Evolutionary conservation across 2,888 invertebrate species (phyloP).

Genomic region (Choreutis nemorana): DNA sequence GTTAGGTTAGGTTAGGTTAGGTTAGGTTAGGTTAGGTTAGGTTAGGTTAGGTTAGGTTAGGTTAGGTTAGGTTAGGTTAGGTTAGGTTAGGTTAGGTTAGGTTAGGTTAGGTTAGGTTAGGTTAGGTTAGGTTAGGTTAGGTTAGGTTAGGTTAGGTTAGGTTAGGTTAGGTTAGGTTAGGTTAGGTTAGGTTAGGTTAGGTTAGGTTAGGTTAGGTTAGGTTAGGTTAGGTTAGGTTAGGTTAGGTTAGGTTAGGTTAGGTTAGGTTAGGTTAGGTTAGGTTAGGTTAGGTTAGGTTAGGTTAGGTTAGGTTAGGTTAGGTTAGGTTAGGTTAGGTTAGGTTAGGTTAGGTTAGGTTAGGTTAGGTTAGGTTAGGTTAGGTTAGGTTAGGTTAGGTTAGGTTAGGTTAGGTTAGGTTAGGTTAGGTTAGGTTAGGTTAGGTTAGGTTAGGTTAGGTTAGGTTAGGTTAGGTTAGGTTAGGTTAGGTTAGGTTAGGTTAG

Average conservation of each 20-base stretch:
- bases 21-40: conserved; percentile 5
- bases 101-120: conserved; percentile 10
- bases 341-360: conserved; percentile 2
- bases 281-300: conserved; percentile 2
- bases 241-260: conserved; percentile 1
- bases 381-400: conserved; percentile 5
- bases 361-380: conserved; percentile 2
- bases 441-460: conserved; percentile 1
- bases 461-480: neutral
- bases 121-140: too few species aligned
- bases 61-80: conserved; percentile 12
- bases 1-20: conserved; percentile 4
- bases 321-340: neutral
- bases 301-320: conserved; percentile 2
- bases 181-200: conserved; percentile 1
- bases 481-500: conserved; percentile 1
- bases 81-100: conserved; percentile 8
- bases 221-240: conserved; percentile 2
- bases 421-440: too few species aligned
- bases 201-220: conserved; percentile 2
- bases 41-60: conserved; percentile 12
- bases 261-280: conserved; percentile 1
- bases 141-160: neutral
- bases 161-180: conserved; percentile 2
- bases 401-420: conserved; percentile 1